phyloP scores from a whole-genome alignment of 2,888 invertebrate species.

The Drosophila heteroneura region DNA sequence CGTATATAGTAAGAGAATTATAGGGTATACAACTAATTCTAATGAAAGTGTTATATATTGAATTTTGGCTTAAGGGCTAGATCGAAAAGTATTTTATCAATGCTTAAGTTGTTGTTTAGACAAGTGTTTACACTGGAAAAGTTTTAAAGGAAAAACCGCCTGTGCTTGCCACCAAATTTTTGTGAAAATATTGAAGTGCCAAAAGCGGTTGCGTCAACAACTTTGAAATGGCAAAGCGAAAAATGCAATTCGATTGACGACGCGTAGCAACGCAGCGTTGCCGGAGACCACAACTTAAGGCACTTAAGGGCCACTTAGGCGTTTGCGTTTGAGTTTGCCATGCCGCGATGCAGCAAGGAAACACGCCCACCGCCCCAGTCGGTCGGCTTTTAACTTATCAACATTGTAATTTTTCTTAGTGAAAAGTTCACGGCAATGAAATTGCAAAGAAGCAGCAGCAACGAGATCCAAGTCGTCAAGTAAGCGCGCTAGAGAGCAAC shows the following conservation, averaged over 20 bases:
- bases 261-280: conserved; percentile 14
- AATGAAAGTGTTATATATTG: neutral
- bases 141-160: conserved; percentile 1
- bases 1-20: neutral
- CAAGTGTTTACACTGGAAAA: neutral
- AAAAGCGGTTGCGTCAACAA: conserved; percentile 25
- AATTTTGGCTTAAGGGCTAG: neutral
- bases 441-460: conserved; percentile 25
- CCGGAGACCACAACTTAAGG: conserved; percentile 38
- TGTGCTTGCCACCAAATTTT: neutral
- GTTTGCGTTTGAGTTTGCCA: conserved; percentile 47
- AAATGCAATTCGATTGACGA: conserved; percentile 36
- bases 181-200: conserved; percentile 25
- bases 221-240: conserved; percentile 27
- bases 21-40: neutral
- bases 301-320: conserved; percentile 64
- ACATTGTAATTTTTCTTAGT: conserved; percentile 57
- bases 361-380: conserved; percentile 50
- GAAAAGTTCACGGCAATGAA: conserved; percentile 39
- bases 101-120: neutral
- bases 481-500: conserved; percentile 33
- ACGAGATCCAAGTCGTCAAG: conserved; percentile 26
- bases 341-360: conserved; percentile 8
- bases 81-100: neutral
- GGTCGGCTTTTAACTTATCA: conserved; percentile 70